Conservation (phyloP, 2,797 vertebrate genomes). For the Sebastiscus tertius region DNA sequence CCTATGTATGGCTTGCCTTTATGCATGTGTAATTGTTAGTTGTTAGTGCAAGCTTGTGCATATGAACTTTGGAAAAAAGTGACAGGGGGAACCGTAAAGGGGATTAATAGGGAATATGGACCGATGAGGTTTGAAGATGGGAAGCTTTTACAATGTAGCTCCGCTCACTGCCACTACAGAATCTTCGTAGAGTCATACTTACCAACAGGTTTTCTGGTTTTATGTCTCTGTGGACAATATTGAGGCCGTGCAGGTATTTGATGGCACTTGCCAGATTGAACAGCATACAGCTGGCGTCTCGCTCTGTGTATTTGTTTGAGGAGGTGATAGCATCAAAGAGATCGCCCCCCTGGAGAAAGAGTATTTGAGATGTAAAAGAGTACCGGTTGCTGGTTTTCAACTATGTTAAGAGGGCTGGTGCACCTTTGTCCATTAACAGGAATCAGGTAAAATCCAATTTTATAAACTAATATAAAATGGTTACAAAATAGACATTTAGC, state of each 20-base stretch:
- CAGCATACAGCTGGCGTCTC: constrained; percentile 95
- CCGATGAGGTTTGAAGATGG: not conserved
- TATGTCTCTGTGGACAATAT: constrained; percentile 97
- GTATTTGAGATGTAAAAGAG: not conserved
- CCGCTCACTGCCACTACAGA: not conserved
- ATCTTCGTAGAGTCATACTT: constrained; percentile 57
- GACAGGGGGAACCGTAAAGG: not conserved
- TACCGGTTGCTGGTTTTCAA: not conserved
- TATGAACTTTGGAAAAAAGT: not conserved
- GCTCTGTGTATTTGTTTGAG: constrained; percentile 95
- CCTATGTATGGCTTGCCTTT: not conserved
- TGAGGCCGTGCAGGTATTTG: constrained; percentile 96
- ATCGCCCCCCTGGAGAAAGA: constrained; percentile 90
- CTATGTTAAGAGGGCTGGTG: not conserved
- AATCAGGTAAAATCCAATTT: not conserved
- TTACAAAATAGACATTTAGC: not conserved
- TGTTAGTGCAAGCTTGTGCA: not conserved
- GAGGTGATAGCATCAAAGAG: constrained; percentile 97
- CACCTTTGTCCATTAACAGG: not conserved
- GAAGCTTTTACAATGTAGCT: not conserved
- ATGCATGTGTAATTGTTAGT: not conserved
- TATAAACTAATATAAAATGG: not conserved
- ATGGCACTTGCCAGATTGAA: constrained; percentile 97
- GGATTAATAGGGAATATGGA: not conserved
- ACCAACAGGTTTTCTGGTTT: constrained; percentile 98